Evolutionary conservation across 2,113 vertebrate species (phyloP).

Genomic region (Sialia sialis): DNA sequence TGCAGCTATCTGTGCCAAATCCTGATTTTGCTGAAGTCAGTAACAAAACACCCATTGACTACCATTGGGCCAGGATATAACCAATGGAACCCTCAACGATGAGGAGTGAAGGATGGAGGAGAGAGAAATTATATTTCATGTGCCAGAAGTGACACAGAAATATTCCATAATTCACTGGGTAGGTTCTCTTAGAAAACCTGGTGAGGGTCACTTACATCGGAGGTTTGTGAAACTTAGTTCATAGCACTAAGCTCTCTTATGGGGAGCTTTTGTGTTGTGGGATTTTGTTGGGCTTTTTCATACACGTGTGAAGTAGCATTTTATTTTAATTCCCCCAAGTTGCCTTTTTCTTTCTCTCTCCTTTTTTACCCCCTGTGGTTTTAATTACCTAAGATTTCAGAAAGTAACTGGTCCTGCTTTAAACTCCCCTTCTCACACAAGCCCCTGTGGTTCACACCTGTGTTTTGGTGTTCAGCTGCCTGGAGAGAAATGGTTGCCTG

Average conservation of each 20-base stretch:
- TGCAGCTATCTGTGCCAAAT: neutral
- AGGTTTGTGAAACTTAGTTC: neutral
- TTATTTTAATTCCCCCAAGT: neutral
- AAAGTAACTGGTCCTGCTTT: neutral
- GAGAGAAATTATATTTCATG: neutral
- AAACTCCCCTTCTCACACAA: neutral
- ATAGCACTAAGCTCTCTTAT: neutral
- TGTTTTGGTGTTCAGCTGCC: fast-evolving
- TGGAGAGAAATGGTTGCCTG: neutral
- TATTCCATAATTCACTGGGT: neutral
- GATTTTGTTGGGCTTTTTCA: neutral
- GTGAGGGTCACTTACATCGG: neutral
- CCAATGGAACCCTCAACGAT: neutral
- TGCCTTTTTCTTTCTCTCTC: neutral
- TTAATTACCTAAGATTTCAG: neutral
- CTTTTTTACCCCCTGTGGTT: neutral
- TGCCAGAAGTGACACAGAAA: neutral
- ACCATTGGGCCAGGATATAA: neutral
- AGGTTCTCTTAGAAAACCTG: neutral
- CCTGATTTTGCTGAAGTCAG: neutral
- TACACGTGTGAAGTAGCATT: neutral
- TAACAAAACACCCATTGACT: conserved; percentile 18
- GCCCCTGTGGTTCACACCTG: neutral
- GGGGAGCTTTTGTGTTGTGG: neutral
- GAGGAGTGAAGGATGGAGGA: neutral